These are phyloP conservation scores for Drosophila kambysellisi DNA, from an alignment of 2,888 invertebrate genomes.

Conservation along the genomic window DNA sequence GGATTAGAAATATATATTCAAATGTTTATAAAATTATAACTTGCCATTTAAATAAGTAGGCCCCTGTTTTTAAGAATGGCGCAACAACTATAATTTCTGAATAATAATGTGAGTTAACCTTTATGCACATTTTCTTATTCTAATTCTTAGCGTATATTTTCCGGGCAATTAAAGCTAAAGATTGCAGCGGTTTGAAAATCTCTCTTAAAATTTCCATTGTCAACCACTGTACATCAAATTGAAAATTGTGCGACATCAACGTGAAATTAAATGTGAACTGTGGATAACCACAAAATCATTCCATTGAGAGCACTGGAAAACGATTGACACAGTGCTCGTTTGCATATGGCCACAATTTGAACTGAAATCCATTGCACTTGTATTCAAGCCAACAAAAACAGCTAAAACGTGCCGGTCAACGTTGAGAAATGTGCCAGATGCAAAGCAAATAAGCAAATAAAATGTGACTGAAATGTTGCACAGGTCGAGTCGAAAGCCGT, in stretches of 20 bases:
- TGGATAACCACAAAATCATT: slow-evolving; percentile 24
- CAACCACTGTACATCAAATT: slow-evolving; percentile 19
- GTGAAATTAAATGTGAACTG: slow-evolving; percentile 37
- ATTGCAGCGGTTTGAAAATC: slow-evolving; percentile 1
- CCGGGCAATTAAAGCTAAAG: neutral
- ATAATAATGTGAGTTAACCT: neutral
- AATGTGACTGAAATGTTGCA: slow-evolving; percentile 32
- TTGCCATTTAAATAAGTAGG: neutral
- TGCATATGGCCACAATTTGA: slow-evolving; percentile 14
- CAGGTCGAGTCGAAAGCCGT: slow-evolving; percentile 10
- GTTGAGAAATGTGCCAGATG: slow-evolving; percentile 12
- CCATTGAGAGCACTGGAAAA: slow-evolving; percentile 27
- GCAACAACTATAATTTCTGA: neutral
- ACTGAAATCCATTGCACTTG: slow-evolving; percentile 38
- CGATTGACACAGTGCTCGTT: slow-evolving; percentile 24
- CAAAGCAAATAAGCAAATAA: slow-evolving; percentile 53
- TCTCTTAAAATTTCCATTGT: neutral
- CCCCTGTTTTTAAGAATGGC: neutral
- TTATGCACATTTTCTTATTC: neutral
- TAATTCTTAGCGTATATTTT: neutral
- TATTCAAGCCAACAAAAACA: neutral
- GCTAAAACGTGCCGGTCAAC: neutral
- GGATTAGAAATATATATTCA: neutral
- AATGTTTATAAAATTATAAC: neutral
- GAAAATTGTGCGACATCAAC: slow-evolving; percentile 40